Base-by-base conservation (phyloP, 2,113 vertebrate genomes). In the Paradisaea rubra region DNA sequence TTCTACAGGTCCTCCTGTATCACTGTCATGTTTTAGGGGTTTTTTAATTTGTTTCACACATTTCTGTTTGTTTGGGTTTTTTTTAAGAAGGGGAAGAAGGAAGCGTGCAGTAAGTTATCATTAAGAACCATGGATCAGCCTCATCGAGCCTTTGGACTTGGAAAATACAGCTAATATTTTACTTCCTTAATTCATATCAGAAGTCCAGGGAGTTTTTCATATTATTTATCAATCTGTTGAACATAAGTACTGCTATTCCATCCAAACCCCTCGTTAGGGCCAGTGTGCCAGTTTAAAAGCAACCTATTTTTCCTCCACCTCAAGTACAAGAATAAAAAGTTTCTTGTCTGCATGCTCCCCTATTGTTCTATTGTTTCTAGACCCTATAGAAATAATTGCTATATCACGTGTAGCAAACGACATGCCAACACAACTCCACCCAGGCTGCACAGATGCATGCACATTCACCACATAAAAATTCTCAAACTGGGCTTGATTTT, bases 351-450 rank as follows among this genome's bases (percentile, higher is more conserved):
- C 1, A 0, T 2, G 1, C 15, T 52, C 44, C 27, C 13, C 18
- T 56, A 3, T 24, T 66, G 14, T 30, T 60, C 41, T 56, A 2
- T 19, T 66, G 11, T 33, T 68, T 41, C 24, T 41, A 45, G 39
- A 5, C 15, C 17, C 61, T 79, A 25, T 23, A 25, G 54, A 87
- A 81, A 42, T 11, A 31, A 87, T 37, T 82, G 57, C 20, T 35
- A 1, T 42, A 69, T 41, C 79, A 53, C 0, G 0, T 8, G 0
- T 3, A n/a, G 17, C 33, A 60, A 57, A 6, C 10, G 2, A 47
- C 20, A 35, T 11, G 10, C n/a, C 52, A 73, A 68, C 6, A 45
- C 31, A 91, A 24, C 37, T 71, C 71, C 59, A 82, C 54, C 12
- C 14, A 82, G 45, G 22, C 6, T 44, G 30, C 57, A 50, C 0